Evolutionary conservation across 2,888 invertebrate species (phyloP).

Genomic region (Pogonocherus hispidulus): DNA sequence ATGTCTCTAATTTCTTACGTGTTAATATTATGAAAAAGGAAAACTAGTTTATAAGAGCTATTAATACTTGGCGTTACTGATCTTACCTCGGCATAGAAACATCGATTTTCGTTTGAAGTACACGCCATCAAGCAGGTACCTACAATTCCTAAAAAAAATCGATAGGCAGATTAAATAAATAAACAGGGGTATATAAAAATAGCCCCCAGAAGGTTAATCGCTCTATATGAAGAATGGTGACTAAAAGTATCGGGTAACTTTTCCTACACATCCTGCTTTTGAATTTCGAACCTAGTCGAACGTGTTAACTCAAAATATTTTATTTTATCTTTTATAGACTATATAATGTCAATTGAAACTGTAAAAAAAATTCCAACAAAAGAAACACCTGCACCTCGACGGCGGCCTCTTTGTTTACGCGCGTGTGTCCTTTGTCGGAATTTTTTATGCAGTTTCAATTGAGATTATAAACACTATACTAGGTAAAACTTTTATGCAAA

Average conservation of each 20-base stretch:
- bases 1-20: too few relatives aligned
- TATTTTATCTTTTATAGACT: not conserved
- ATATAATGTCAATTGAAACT: too few relatives aligned
- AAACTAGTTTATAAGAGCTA: not conserved
- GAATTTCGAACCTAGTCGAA: not conserved
- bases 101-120: conserved; percentile 8
- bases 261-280: not conserved
- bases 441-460: too few relatives aligned
- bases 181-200: conserved; percentile 4
- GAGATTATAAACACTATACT: too few relatives aligned
- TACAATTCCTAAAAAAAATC: conserved; percentile 25
- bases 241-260: too few relatives aligned
- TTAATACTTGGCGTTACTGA: not conserved
- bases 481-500: too few relatives aligned
- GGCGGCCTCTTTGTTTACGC: too few relatives aligned
- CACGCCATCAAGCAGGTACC: not conserved
- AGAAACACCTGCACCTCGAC: too few relatives aligned
- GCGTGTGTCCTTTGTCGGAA: too few relatives aligned
- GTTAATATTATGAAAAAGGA: too few relatives aligned
- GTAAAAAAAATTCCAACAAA: too few relatives aligned
- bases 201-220: conserved; percentile 8
- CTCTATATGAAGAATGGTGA: not conserved
- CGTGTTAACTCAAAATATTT: not conserved
- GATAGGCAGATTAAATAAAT: conserved; percentile 12
- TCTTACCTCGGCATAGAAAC: not conserved